A percentile compares a stretch with the other conserved stretches of the same genome.
These are phyloP conservation scores for Hapalemur alaotrensis DNA, from an alignment of 2,797 vertebrate genomes.

Conservation along the genomic window DNA sequence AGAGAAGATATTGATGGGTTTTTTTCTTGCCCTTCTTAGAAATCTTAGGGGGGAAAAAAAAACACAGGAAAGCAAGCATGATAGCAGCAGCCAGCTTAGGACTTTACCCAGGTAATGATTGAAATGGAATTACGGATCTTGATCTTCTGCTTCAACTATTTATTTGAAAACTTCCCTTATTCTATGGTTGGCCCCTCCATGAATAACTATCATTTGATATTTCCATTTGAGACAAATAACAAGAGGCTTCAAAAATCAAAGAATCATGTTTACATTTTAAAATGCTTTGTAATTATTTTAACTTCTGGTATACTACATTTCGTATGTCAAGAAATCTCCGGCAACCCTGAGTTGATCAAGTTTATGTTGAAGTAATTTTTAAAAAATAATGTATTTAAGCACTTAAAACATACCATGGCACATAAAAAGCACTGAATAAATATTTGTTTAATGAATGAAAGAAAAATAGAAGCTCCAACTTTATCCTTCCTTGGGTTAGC, in stretches of 20 bases:
- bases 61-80: not conserved
- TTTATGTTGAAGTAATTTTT: not conserved
- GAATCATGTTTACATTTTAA: not conserved
- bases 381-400: not conserved
- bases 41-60: not conserved
- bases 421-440: not conserved
- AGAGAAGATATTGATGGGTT: not conserved
- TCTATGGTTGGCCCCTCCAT: not conserved
- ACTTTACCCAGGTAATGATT: not conserved
- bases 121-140: not conserved
- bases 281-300: not conserved
- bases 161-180: not conserved
- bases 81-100: constrained; percentile 4
- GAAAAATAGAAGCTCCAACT: not conserved
- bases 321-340: not conserved
- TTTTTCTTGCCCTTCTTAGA: not conserved
- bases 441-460: not conserved
- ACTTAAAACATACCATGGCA: not conserved
- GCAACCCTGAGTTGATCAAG: not conserved
- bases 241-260: not conserved
- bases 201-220: not conserved
- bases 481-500: not conserved
- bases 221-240: not conserved
- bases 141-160: not conserved
- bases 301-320: not conserved